phyloP scores from a whole-genome alignment of 2,797 vertebrate species.

The Neosalanx taihuensis region DNA sequence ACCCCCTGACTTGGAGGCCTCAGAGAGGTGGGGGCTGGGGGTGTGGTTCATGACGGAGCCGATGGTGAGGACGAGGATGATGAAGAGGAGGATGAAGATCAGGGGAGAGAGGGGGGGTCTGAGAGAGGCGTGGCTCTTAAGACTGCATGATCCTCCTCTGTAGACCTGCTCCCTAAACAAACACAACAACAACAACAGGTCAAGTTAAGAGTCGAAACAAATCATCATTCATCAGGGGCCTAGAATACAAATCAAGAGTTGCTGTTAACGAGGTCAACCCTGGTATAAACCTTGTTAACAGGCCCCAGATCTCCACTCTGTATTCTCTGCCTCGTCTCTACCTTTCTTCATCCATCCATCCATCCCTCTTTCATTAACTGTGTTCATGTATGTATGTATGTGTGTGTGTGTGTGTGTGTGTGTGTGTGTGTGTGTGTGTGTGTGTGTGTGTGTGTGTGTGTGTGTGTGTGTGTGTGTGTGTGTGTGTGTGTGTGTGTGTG shows the following conservation, averaged over 20 bases:
- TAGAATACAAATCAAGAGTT: neutral
- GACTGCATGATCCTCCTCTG: conserved; percentile 37
- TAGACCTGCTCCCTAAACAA: conserved; percentile 41
- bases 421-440: too few species aligned
- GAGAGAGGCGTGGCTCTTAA: conserved; percentile 33
- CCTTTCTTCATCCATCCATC: too few species aligned
- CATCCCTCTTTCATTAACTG: too few species aligned
- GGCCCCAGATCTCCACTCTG: too few species aligned
- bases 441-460: too few species aligned
- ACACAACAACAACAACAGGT: conserved; percentile 7
- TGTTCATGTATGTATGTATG: too few species aligned
- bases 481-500: too few species aligned
- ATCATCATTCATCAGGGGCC: neutral
- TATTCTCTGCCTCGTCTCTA: too few species aligned
- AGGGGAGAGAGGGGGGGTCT: neutral
- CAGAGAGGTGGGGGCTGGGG: conserved; percentile 80
- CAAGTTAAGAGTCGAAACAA: neutral
- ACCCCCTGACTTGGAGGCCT: conserved; percentile 77
- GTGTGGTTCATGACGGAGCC: conserved; percentile 84
- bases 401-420: too few species aligned
- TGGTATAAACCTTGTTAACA: too few species aligned
- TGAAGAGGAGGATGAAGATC: neutral
- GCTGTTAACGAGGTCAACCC: too few species aligned
- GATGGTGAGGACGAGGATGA: conserved; percentile 16
- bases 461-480: too few species aligned